Evolutionary conservation across 2,888 invertebrate genomes (phyloP).

Genomic region (Hyles lineata): DNA sequence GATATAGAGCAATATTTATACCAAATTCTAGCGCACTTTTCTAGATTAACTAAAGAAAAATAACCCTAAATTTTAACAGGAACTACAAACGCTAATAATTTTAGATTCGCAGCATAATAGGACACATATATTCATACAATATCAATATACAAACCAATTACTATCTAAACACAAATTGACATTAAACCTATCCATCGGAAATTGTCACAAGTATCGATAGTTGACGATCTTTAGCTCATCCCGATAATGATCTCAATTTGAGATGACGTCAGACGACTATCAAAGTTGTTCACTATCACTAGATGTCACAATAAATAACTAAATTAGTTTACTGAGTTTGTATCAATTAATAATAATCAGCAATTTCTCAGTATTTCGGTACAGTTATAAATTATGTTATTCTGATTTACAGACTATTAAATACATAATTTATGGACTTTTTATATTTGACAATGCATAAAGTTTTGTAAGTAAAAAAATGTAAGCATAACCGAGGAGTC

Average conservation of each 20-base stretch:
- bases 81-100: no score
- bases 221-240: constrained; percentile 11
- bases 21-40: no score
- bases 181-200: not conserved
- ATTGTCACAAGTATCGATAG: constrained; percentile 2
- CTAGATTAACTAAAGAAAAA: no score
- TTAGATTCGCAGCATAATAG: no score
- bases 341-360: constrained; percentile 43
- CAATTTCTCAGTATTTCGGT: constrained; percentile 36
- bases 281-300: constrained; percentile 22
- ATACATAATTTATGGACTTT: no score
- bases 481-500: no score
- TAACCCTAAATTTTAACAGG: no score
- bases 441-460: no score
- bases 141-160: not conserved
- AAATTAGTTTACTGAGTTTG: constrained; percentile 43
- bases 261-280: not conserved
- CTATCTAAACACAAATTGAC: not conserved
- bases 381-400: not conserved
- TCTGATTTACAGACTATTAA: no score
- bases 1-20: no score
- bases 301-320: constrained; percentile 42
- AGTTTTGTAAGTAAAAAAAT: no score
- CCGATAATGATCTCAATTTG: not conserved
- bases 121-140: not conserved